Evolutionary conservation across 2,888 invertebrate species (phyloP), one percentile per base, ranked within the genome.

Genomic region (Frankliniella fusca): DNA sequence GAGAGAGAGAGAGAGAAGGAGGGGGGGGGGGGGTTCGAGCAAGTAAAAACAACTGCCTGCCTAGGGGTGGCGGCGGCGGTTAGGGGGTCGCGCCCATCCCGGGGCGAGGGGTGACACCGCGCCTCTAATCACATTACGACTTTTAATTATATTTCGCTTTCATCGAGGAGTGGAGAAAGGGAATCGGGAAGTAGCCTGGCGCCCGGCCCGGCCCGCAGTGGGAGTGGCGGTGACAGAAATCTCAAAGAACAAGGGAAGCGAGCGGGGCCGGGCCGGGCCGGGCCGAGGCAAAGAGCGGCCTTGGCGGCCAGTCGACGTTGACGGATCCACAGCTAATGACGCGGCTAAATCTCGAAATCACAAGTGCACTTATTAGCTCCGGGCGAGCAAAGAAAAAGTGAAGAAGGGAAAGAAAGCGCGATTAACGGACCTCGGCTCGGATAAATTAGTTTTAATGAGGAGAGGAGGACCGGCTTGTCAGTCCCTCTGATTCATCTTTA

Each of bases 391-490:
- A 80, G 48, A 49, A 61, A 80, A 81, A 81, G 82, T 82, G 70
- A 76, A 76, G 81, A 49, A n/a, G 65, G 38, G 54, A 48, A 38
- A 38, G 11, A 80, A 82, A 83, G 81, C 12, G 70, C 70, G 70
- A 76, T 76, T 76, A 76, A 27, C 83, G 81, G 83, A 84, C 84
- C 83, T 20, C 86, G 86, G 87, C 83, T 20, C 86, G 86, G 87
- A 87, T 87, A 87, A 87, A 86, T 85, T 85, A 86, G 86, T 86
- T 86, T 86, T 86, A 86, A 86, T 86, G 86, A 85, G 84, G 80
- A 83, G 84, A 84, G 84, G 85, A 85, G 85, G 84, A 84, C 84
- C 83, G 84, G 84, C 83, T 83, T 70, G 48, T 61, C 76, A 27
- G 81, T 61, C 61, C 18, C 15, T 61, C 81, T 48, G 38, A 65